A percentile compares a stretch with the other conserved stretches of the same genome.
These are phyloP conservation scores for Actinia tenebrosa DNA, from an alignment of 64 coral and sea anemone species.

Conservation along the genomic window DNA sequence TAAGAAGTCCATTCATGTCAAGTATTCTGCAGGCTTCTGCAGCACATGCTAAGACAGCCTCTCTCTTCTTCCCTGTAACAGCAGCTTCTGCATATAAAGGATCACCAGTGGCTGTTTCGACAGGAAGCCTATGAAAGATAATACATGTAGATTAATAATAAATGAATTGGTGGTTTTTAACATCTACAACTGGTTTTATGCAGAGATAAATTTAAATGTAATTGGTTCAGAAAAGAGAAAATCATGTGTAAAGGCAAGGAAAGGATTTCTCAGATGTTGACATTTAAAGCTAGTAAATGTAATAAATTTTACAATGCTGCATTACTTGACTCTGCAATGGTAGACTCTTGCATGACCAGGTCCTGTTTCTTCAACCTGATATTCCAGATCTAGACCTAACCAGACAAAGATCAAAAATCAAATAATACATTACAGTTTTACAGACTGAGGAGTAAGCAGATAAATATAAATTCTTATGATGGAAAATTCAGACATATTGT, in stretches of 20 bases:
- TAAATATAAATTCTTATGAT: too few species aligned
- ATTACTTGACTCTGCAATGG: conserved; percentile 94
- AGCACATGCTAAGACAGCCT: conserved; percentile 92
- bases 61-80: conserved; percentile 85
- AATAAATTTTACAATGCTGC: background rate
- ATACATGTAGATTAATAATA: background rate
- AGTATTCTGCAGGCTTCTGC: conserved; percentile 80
- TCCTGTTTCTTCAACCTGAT: conserved; percentile 90
- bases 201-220: too few species aligned
- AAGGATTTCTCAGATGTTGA: background rate
- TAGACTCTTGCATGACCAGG: conserved; percentile 95
- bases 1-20: conserved; percentile 82
- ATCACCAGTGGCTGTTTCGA: conserved; percentile 75
- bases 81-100: conserved; percentile 88
- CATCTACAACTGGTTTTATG: too few species aligned
- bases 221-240: too few species aligned
- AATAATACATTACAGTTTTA: background rate
- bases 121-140: conserved; percentile 49
- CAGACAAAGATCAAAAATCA: background rate
- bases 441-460: too few species aligned
- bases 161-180: too few species aligned
- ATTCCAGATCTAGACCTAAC: conserved; percentile 89
- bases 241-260: background rate
- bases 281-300: background rate
- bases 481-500: too few species aligned